Evolutionary conservation across 2,113 vertebrate species (phyloP).

Genomic region (Petaurus breviceps): DNA sequence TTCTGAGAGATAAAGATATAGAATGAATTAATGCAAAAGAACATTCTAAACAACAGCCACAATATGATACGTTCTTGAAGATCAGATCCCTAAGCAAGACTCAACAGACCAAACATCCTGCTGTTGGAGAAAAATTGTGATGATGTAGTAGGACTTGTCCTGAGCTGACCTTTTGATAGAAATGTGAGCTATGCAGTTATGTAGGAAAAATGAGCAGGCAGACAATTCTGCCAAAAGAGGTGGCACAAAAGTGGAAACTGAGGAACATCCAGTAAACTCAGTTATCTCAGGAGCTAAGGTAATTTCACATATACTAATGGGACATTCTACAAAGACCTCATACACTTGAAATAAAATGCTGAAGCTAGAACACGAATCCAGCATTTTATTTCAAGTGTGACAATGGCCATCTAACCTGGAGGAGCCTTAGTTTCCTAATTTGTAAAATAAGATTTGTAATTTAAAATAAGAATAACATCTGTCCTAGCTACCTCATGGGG

Average conservation of each 20-base stretch:
- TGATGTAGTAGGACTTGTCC: conserved; percentile 49
- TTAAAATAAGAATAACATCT: neutral
- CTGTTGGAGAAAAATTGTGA: conserved; percentile 22
- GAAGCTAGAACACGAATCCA: neutral
- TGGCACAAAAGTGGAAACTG: conserved; percentile 38
- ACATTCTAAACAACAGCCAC: neutral
- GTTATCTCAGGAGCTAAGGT: neutral
- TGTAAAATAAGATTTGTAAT: neutral
- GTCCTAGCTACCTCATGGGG: neutral
- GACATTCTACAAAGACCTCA: neutral
- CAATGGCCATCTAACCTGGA: neutral
- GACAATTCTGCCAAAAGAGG: neutral
- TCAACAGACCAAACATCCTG: conserved; percentile 33
- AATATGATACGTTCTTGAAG: neutral
- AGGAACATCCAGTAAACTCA: conserved; percentile 56
- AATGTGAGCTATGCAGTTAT: conserved; percentile 49
- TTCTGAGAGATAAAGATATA: neutral
- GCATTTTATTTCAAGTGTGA: neutral
- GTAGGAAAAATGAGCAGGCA: conserved; percentile 60
- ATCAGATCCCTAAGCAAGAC: conserved; percentile 2
- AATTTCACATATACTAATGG: neutral
- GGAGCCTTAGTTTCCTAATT: neutral
- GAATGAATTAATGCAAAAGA: neutral
- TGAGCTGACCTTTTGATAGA: conserved; percentile 49
- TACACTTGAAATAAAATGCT: neutral